Conservation (phyloP, 2,113 vertebrate genomes). For the Notiomystis cincta region DNA sequence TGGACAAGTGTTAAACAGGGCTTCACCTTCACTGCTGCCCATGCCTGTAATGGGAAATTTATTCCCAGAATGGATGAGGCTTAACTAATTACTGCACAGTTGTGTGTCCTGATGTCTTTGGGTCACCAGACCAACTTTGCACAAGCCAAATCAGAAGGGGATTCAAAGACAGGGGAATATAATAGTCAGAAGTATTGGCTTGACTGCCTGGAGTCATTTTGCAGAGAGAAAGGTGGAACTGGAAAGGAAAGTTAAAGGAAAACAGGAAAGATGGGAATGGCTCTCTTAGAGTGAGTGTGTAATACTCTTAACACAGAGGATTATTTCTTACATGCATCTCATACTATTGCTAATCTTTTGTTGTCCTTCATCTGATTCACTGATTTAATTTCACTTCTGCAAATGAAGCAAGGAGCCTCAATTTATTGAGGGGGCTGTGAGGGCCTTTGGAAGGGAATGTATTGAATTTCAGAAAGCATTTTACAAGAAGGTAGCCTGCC, state of each 20-base stretch:
- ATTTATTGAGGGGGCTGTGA: background rate
- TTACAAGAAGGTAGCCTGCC: background rate
- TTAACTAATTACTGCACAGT: background rate
- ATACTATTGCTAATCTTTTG: background rate
- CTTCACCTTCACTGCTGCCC: background rate
- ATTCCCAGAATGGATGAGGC: background rate
- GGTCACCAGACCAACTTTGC: background rate
- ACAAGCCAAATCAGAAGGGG: background rate
- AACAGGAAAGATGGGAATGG: background rate
- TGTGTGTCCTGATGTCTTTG: background rate
- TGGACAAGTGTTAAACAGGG: background rate
- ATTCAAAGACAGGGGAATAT: background rate
- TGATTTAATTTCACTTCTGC: conserved; percentile 50
- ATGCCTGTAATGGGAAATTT: background rate
- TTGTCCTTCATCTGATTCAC: conserved; percentile 38
- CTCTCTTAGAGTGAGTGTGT: background rate
- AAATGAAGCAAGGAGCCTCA: background rate
- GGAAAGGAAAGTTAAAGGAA: background rate
- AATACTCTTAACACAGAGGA: background rate
- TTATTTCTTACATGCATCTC: background rate
- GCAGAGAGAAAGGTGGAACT: background rate
- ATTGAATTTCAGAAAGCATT: conserved; percentile 41
- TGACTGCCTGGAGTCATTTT: background rate
- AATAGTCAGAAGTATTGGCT: background rate
- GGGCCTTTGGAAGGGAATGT: background rate